Evolutionary conservation across 2,797 vertebrate genomes (phyloP).

Genomic region (Sebastes diaconus): DNA sequence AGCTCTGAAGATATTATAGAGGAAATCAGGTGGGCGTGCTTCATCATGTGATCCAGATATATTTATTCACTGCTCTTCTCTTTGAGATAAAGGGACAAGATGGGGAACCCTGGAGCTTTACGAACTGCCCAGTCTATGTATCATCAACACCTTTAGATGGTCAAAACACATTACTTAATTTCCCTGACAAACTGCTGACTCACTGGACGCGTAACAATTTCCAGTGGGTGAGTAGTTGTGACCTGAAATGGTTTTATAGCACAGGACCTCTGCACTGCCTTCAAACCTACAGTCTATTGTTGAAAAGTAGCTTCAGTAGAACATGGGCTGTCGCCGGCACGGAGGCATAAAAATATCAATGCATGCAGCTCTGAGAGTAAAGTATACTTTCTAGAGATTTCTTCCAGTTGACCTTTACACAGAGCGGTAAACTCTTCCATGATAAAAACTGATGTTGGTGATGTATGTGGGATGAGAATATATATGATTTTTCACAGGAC

Average conservation of each 20-base stretch:
- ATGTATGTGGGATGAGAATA: neutral
- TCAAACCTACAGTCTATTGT: conserved; percentile 19
- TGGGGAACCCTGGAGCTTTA: conserved; percentile 15
- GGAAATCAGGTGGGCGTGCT: neutral
- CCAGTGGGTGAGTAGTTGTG: conserved; percentile 43
- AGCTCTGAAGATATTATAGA: neutral
- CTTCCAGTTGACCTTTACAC: neutral
- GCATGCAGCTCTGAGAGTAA: neutral
- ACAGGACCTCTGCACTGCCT: conserved; percentile 28
- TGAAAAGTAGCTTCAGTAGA: conserved; percentile 4
- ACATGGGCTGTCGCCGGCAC: neutral
- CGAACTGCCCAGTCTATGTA: conserved; percentile 7
- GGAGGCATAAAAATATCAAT: conserved; percentile 11
- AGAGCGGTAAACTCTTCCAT: neutral
- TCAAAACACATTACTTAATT: conserved; percentile 39
- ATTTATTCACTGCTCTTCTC: neutral
- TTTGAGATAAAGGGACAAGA: neutral
- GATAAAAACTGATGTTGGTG: neutral
- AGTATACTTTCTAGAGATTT: neutral
- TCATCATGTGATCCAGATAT: neutral
- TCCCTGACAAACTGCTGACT: conserved; percentile 47
- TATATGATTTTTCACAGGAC: neutral
- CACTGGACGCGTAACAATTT: conserved; percentile 33
- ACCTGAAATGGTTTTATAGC: conserved; percentile 22
- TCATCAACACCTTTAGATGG: conserved; percentile 35